These are phyloP conservation scores for Latheticus oryzae DNA, from an alignment of 2,888 invertebrate species.

Conservation along the genomic window DNA sequence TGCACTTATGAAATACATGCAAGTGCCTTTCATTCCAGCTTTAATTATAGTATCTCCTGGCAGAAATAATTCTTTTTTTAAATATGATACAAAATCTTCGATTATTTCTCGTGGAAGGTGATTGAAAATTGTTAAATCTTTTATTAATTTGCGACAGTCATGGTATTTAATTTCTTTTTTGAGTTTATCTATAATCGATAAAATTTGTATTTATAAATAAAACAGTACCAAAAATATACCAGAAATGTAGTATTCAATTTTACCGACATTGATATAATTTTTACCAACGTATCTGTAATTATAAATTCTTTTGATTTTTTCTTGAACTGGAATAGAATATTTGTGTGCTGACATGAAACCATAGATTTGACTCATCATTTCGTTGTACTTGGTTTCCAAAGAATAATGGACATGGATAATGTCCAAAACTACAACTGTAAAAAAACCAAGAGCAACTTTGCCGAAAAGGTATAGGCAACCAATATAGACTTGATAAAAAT, in stretches of 20 bases:
- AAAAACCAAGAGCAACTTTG: no score
- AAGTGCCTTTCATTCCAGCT: slow-evolving; percentile 70
- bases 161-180: slow-evolving; percentile 69
- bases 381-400: slow-evolving; percentile 63
- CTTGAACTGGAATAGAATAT: slow-evolving; percentile 60
- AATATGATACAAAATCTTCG: slow-evolving; percentile 68
- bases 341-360: slow-evolving; percentile 64
- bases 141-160: slow-evolving; percentile 69
- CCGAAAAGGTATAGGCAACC: neutral
- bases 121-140: slow-evolving; percentile 70
- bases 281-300: slow-evolving; percentile 63
- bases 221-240: no score
- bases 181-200: slow-evolving; percentile 55
- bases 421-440: slow-evolving; percentile 57
- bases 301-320: slow-evolving; percentile 62
- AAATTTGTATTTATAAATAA: no score
- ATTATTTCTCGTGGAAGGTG: slow-evolving; percentile 66
- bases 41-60: slow-evolving; percentile 72
- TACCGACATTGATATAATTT: no score
- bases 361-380: slow-evolving; percentile 62
- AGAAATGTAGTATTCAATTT: no score
- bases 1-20: slow-evolving; percentile 74
- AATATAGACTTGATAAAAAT: neutral
- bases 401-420: slow-evolving; percentile 52
- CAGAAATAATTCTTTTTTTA: slow-evolving; percentile 71